Conservation (phyloP, 2,113 vertebrate species). For the Pavo muticus region DNA sequence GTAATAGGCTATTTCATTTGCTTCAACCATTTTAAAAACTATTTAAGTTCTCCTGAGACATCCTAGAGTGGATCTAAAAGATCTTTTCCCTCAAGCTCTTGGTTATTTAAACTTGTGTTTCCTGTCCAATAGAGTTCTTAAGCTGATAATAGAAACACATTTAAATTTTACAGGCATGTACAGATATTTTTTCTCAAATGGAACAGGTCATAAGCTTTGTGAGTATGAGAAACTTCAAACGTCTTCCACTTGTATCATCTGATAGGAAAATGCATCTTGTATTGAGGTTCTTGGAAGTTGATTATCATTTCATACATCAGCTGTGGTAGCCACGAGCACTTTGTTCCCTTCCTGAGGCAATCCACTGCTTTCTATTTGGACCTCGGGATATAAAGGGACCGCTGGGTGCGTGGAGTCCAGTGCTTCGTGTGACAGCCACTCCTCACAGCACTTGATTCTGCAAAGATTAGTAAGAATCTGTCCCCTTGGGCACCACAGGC, state of each 20-base stretch:
- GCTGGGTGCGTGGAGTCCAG: background rate
- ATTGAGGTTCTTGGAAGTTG: background rate
- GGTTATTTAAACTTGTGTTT: background rate
- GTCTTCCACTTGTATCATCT: background rate
- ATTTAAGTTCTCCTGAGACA: slow-evolving; percentile 50
- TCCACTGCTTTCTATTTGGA: background rate
- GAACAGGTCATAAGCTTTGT: background rate
- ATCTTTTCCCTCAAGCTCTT: slow-evolving; percentile 22
- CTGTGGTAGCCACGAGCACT: background rate
- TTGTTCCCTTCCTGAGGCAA: background rate
- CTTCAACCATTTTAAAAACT: slow-evolving; percentile 46
- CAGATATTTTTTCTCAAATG: background rate
- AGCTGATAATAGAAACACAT: background rate
- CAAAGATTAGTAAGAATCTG: background rate
- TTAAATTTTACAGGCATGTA: background rate
- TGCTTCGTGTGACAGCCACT: background rate
- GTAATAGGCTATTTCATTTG: slow-evolving; percentile 57
- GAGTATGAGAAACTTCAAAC: background rate
- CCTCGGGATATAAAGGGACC: background rate
- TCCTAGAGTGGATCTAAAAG: background rate
- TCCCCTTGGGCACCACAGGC: background rate
- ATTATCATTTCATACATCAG: background rate
- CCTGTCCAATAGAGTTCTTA: background rate
- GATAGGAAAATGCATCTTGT: background rate
- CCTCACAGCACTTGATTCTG: accelerated